Base-by-base conservation (phyloP, 2,888 invertebrate genomes). In the Nymphalis urticae region DNA sequence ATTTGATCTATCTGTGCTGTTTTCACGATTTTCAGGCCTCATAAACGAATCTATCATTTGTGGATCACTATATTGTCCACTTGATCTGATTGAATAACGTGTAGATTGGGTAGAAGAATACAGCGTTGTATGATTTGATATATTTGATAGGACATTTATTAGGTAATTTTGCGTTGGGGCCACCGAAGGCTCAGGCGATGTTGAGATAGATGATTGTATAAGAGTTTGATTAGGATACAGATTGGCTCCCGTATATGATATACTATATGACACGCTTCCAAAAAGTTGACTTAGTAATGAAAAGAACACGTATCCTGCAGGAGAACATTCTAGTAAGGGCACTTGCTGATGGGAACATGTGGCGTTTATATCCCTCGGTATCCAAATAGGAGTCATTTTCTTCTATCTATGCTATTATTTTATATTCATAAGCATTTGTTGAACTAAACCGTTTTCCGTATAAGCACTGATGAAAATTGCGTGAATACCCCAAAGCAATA, bases 301-400 rank as follows among this genome's bases (percentile, higher is more conserved):
- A 50, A 95, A 80, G 77, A 94, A 95, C 83, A 95, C 82, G 62
- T 94, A 92, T 0, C 94, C 93, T 0, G 93, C 87, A 24, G 94
- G 90, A 1, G 94, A 92, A 76, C 95, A 95, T 71, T 94, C 94
- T 0, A 95, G 94, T 16, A 90, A 70, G 0, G 94, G 88, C 2
- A 92, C 93, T 5, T 89, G 87, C 68, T 93, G 84, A 13, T 93
- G 90, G 0, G 88, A 80, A 77, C 95, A 95, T n/a, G 94, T 85
- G 47, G 89, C 79, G 13, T 91, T 51, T 19, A 21, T 51, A 10
- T 51, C 21, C 10, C 19, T n/a, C 19, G 51, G 51, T 7, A 21
- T 19, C 51, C 51, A 51, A 13, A 42, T 4, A 51, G 19, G 19
- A 21, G 1, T 21, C 51, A 51, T 51, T 10, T 51, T 51, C 19